Evolutionary conservation across 1,140 invertebrate genomes (phyloP), one percentile per base, ranked within the genome.

Genomic region (Brachionus rotundiformis): DNA sequence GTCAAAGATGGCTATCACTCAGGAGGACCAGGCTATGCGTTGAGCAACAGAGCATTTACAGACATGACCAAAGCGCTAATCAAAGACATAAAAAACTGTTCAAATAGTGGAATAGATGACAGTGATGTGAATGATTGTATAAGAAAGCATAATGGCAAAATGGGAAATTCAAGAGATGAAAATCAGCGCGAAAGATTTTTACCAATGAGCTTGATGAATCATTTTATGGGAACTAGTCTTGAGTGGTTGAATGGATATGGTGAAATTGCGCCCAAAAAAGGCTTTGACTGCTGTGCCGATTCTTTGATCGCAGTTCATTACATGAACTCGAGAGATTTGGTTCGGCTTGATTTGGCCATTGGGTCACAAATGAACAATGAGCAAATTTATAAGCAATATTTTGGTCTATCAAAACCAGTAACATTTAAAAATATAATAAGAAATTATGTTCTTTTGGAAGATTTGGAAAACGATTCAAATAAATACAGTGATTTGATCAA

Each of bases 21-120:
- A 27, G 87, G 65, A 8, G 85, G 85, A 31, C 82, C 84, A 16
- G 85, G 85, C 16, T 88, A 88, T 83, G 85, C 86, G 6, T 84
- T 88, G 6, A 88, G 49, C 25, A 41, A 29, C 29, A 41, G 16
- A 23, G 49, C 77, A 27, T 61, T 80, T 7, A 61, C 11, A 3
- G 16, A 5, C 16, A 31, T 80, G 11, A 59, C 33, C 6, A 23
- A 11, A 41, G 77, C 10, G 16, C 4, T 59, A 19, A 23, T 23
- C 8, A 71, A 71, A 16, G 31, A 71, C 8, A 16, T 71, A n/a
- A 33, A 19, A 16, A 36, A 71, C 23, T 71, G 65, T 71, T 13
- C 29, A 3, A 33, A 71, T 23, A 71, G 29, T 39, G 65, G 65
- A 36, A 36, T 71, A 16, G 65, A 71, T 36, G 65, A 71, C 33